phyloP scores from a whole-genome alignment of 2,888 invertebrate species.

The Nymphalis urticae region DNA sequence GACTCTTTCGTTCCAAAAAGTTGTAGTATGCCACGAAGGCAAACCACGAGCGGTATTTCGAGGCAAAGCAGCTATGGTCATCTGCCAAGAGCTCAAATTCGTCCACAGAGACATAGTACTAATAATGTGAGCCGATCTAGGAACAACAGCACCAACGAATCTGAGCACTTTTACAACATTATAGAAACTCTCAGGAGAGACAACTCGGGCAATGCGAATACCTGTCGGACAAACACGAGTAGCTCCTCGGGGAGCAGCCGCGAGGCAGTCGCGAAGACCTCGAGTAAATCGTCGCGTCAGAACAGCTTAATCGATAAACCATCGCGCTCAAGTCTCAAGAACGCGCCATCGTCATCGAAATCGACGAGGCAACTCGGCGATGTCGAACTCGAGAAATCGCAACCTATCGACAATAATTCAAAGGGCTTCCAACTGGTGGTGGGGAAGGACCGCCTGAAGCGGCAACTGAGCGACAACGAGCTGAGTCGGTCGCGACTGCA shows the following conservation, averaged over 20 bases:
- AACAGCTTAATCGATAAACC: slow-evolving; percentile 62
- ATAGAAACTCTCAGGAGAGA: slow-evolving; percentile 63
- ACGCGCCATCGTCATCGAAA: slow-evolving; percentile 42
- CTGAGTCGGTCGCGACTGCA: slow-evolving; percentile 62
- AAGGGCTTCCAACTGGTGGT: slow-evolving; percentile 69
- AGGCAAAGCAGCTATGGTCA: slow-evolving; percentile 72
- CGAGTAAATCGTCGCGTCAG: slow-evolving; percentile 55
- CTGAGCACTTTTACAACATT: slow-evolving; percentile 70
- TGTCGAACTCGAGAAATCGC: slow-evolving; percentile 53
- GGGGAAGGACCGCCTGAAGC: slow-evolving; percentile 68
- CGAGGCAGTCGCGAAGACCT: slow-evolving; percentile 42
- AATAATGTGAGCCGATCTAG: slow-evolving; percentile 61
- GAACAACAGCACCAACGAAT: slow-evolving; percentile 58
- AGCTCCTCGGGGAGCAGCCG: slow-evolving; percentile 66
- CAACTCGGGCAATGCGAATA: slow-evolving; percentile 33
- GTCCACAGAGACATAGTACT: slow-evolving; percentile 63
- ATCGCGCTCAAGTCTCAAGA: slow-evolving; percentile 50
- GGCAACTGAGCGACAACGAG: slow-evolving; percentile 73
- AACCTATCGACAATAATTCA: slow-evolving; percentile 47
- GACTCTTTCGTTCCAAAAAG: slow-evolving; percentile 68
- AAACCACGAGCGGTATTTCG: slow-evolving; percentile 58
- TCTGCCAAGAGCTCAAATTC: slow-evolving; percentile 64
- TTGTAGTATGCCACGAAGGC: slow-evolving; percentile 76
- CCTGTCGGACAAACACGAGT: slow-evolving; percentile 58
- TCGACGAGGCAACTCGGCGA: slow-evolving; percentile 68